Percentiles rank a stretch among this genome's conserved stretches.
These are phyloP conservation scores for Oophaga pumilio DNA, from an alignment of 2,113 vertebrate genomes.

Conservation along the genomic window DNA sequence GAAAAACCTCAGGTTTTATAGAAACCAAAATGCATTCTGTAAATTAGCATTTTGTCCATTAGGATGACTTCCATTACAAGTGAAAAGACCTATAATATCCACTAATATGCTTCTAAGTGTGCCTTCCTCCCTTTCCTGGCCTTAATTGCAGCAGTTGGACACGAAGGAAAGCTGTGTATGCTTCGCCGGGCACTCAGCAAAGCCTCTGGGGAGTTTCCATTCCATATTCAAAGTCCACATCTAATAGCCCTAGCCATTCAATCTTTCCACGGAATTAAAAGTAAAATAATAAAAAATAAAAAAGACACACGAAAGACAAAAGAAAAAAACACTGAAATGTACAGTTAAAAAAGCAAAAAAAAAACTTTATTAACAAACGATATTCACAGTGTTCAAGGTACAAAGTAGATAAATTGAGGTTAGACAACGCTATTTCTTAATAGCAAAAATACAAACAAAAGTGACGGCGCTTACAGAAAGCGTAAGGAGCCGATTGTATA, in stretches of 20 bases:
- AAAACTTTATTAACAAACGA: constrained; percentile 41
- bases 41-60: constrained; percentile 48
- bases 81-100: constrained; percentile 37
- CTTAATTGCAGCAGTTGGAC: constrained; percentile 30
- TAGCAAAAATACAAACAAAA: neutral
- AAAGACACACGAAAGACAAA: neutral
- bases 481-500: neutral
- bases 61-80: constrained; percentile 42
- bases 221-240: constrained; percentile 22
- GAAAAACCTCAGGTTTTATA: constrained; percentile 3
- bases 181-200: constrained; percentile 37
- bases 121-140: neutral
- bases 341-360: constrained; percentile 7
- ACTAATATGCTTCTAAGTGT: constrained; percentile 43
- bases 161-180: constrained; percentile 1
- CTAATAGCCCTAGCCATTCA: neutral
- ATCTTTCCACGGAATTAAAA: neutral
- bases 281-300: neutral
- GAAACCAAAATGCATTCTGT: constrained; percentile 12
- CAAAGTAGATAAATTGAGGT: constrained; percentile 18
- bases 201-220: constrained; percentile 5
- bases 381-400: constrained; percentile 44
- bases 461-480: neutral
- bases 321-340: neutral
- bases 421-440: neutral